These are phyloP conservation scores for Myotis brandtii DNA, from an alignment of 2,113 vertebrate species.

Conservation along the genomic window DNA sequence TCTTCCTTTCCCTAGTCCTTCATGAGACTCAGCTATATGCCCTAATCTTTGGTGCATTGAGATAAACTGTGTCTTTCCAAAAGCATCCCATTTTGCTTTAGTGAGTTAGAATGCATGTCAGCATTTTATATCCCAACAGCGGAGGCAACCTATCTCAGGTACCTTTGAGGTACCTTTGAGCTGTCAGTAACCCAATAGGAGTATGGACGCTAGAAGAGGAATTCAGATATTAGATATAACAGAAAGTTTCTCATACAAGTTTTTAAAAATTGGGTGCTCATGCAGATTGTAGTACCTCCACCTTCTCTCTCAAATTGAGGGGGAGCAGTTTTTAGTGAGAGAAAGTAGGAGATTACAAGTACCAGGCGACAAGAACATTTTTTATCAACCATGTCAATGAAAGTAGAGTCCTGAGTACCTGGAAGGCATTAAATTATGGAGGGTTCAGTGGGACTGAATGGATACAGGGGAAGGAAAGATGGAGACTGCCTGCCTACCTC, in stretches of 20 bases:
- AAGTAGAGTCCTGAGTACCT: neutral
- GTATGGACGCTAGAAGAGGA: neutral
- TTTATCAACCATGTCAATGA: neutral
- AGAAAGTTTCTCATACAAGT: neutral
- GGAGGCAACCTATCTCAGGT: neutral
- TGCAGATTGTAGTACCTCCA: neutral
- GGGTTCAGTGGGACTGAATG: neutral
- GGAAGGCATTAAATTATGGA: neutral
- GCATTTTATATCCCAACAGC: neutral
- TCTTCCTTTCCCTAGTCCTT: neutral
- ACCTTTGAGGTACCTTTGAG: neutral
- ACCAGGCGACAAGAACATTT: neutral
- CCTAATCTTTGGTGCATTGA: neutral
- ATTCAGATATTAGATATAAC: neutral
- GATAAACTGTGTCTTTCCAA: neutral
- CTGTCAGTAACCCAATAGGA: neutral
- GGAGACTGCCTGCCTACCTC: neutral
- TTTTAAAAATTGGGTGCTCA: neutral
- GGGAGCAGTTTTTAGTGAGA: neutral
- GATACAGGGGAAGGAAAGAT: neutral
- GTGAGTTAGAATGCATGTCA: neutral
- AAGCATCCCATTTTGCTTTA: neutral
- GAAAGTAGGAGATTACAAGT: neutral
- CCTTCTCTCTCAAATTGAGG: neutral
- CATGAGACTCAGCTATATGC: neutral